phyloP scores from a whole-genome alignment of 2,888 invertebrate species.

The Uropetala carovei region DNA sequence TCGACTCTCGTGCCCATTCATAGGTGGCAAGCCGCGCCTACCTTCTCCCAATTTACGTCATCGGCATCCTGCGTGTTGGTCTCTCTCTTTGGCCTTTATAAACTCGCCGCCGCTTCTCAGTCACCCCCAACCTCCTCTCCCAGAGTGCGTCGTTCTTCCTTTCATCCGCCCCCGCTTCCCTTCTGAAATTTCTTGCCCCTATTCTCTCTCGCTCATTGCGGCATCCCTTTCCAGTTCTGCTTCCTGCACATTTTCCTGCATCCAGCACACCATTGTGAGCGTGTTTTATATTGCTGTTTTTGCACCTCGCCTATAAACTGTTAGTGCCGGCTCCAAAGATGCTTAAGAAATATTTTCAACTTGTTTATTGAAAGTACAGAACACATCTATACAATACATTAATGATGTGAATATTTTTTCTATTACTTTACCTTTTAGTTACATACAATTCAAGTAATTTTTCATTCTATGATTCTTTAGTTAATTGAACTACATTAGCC shows the following conservation, averaged over 20 bases:
- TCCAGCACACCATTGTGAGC: neutral
- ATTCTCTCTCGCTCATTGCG: neutral
- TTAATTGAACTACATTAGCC: no score
- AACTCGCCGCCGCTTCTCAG: neutral
- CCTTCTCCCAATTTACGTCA: neutral
- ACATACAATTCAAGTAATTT: no score
- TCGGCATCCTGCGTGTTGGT: neutral
- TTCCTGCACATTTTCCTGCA: neutral
- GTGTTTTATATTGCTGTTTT: no score
- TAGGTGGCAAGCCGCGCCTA: neutral
- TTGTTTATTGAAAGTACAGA: no score
- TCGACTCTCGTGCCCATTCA: neutral
- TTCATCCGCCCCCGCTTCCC: neutral
- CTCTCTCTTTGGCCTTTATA: neutral
- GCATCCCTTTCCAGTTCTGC: neutral
- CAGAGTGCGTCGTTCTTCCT: neutral
- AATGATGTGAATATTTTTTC: no score
- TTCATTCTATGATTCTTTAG: no score
- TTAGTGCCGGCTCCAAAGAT: no score
- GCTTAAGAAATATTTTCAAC: no score
- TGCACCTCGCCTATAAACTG: no score
- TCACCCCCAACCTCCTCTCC: neutral
- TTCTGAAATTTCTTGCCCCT: neutral
- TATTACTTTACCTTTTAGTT: no score
- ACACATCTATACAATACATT: no score